Evolutionary conservation across 2,888 invertebrate species (phyloP).

Genomic region (Plemyria rubiginata): DNA sequence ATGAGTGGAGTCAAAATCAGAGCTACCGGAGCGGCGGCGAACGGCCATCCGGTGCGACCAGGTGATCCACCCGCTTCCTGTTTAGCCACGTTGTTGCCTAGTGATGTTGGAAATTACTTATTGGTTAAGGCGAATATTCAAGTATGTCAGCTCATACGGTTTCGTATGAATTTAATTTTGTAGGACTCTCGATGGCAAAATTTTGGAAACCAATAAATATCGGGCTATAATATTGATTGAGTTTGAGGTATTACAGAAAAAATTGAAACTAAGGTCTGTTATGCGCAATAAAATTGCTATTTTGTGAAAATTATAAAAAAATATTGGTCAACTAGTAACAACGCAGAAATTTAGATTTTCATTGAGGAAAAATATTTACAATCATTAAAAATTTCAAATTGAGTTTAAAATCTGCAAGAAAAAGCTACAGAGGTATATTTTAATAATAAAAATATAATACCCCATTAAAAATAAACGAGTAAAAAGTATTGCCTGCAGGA

Average conservation of each 20-base stretch:
- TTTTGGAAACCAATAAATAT: not conserved
- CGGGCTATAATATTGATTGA: no score
- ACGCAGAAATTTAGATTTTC: no score
- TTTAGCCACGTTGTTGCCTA: constrained; percentile 30
- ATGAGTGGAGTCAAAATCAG: constrained; percentile 54
- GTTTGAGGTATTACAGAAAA: no score
- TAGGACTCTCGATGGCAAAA: not conserved
- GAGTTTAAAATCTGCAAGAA: not conserved
- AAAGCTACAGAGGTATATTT: not conserved
- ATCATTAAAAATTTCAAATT: no score
- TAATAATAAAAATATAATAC: not conserved
- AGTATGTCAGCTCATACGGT: constrained; percentile 3
- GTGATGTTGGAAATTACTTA: constrained; percentile 18
- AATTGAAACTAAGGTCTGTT: no score
- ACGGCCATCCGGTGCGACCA: constrained; percentile 41
- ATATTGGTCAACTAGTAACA: no score
- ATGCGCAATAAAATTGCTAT: no score
- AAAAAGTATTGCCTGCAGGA: constrained; percentile 1
- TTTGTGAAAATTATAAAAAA: no score
- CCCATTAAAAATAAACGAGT: not conserved
- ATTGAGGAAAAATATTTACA: no score
- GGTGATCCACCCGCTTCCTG: constrained; percentile 46
- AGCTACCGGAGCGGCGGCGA: constrained; percentile 33
- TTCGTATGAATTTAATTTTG: constrained; percentile 6
- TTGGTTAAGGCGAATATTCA: constrained; percentile 15